A percentile compares a stretch with the other conserved stretches of the same genome.
phyloP scores from a whole-genome alignment of 2,888 invertebrate species.

The Alcis repandata region DNA sequence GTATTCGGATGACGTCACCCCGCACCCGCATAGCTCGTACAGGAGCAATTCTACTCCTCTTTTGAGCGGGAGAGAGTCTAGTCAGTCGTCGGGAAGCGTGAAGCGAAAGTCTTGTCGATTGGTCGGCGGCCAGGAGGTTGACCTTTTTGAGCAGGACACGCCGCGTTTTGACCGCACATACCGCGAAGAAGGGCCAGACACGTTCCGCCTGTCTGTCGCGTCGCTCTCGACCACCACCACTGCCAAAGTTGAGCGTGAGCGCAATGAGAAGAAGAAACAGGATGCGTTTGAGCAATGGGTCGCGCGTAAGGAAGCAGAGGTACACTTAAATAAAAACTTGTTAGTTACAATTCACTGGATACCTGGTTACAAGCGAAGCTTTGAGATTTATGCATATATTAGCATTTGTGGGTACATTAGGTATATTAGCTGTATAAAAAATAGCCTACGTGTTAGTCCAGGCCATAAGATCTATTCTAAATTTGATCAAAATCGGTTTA shows the following conservation, averaged over 20 bases:
- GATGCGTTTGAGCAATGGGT: constrained; percentile 79
- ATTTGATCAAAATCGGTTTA: no score
- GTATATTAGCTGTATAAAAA: no score
- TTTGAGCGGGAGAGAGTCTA: constrained; percentile 73
- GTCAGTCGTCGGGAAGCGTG: constrained; percentile 68
- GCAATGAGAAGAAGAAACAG: constrained; percentile 72
- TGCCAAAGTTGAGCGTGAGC: constrained; percentile 79
- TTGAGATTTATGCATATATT: no score
- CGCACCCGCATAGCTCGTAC: constrained; percentile 78
- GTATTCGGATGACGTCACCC: constrained; percentile 72
- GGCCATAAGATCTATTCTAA: no score
- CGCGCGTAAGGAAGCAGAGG: constrained; percentile 79
- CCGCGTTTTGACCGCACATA: constrained; percentile 71
- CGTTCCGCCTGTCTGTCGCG: constrained; percentile 78
- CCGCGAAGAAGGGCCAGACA: constrained; percentile 76
- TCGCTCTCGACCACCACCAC: constrained; percentile 79
- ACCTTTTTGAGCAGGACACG: constrained; percentile 59
- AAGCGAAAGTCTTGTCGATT: constrained; percentile 77
- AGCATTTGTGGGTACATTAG: no score
- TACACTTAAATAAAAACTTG: constrained; percentile 41
- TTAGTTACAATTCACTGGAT: no score
- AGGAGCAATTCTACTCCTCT: constrained; percentile 80
- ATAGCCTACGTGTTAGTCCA: no score
- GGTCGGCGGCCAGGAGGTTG: constrained; percentile 46
- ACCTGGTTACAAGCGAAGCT: no score